Base-by-base conservation (phyloP, 2,888 invertebrate genomes). In the Netelia virgata region DNA sequence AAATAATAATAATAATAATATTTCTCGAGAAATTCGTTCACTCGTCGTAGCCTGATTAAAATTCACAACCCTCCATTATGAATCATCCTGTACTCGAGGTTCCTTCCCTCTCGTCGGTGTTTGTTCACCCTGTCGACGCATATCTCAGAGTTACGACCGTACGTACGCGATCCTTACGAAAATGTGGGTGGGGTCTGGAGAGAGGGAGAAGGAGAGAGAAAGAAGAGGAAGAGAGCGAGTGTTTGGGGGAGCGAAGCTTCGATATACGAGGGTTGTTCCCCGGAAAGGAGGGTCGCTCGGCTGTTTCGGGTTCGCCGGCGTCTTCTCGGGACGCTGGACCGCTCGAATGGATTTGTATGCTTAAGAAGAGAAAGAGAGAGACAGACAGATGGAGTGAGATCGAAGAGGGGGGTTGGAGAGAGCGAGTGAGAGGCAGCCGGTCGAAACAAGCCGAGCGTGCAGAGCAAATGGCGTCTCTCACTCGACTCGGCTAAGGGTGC, bases 331-430 rank as follows among this genome's bases (percentile, higher is more conserved):
- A 66, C 41, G 59, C 64, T 61, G 76, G 72, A 68, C 75, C 6
- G 53, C 86, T 83, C 82, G 81, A 82, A 80, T 84, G 88, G 87
- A 88, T 88, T 88, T 88, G 88, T 88, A 86, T 89, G 86, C 76
- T 79, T 83, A 87, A 83, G 74, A 50, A 43, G 72, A 66, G 36
- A 5, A 6, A 11, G 10, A 59, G 76, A 77, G 70, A 75, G 76
- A 36, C 36, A 8, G 36, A 36, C 36, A 36, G 36, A 36, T 0
- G 36, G 36, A 36, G 73, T 6, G 82, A 72, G 69, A 73, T 64
- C 64, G 55, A 68, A 73, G 73, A 20, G 61, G 43, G 72, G 47
- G 77, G n/a, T n/a, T n/a, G n/a, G 14, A n/a, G 61, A 61, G 23
- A 9, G 1, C 41, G 1, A 43, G 66, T 18, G 61, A 73, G 70